Evolutionary conservation across 2,797 vertebrate species (phyloP).

Genomic region (Falco naumanni): DNA sequence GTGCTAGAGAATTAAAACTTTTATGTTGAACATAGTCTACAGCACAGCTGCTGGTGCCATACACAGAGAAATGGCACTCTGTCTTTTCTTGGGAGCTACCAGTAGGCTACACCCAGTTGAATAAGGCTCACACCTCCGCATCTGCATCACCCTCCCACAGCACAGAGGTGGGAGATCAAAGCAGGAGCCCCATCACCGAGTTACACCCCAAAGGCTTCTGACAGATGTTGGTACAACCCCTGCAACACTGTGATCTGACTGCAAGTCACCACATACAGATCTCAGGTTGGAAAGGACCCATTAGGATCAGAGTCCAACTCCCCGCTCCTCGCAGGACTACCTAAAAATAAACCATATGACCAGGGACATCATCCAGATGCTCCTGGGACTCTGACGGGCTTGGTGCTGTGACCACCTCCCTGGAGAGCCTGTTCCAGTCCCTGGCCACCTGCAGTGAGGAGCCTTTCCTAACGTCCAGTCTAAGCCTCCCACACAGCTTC

Average conservation of each 20-base stretch:
- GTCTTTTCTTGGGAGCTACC: background rate
- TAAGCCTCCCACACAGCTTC: too few relatives aligned
- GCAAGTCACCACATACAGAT: rapidly evolving
- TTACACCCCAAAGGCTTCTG: background rate
- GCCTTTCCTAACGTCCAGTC: too few relatives aligned
- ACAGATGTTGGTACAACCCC: too few relatives aligned
- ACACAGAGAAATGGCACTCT: rapidly evolving
- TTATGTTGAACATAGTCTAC: rapidly evolving
- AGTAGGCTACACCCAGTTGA: background rate
- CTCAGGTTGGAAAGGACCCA: too few relatives aligned
- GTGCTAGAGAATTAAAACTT: background rate
- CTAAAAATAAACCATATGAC: too few relatives aligned
- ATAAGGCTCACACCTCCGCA: background rate
- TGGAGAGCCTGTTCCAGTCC: too few relatives aligned
- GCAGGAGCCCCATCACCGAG: background rate
- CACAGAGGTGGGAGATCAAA: background rate
- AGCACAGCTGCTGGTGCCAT: background rate
- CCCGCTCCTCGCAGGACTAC: too few relatives aligned
- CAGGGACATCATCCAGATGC: too few relatives aligned
- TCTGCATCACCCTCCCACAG: background rate
- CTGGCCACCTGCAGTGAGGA: too few relatives aligned
- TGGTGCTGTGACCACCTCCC: too few relatives aligned
- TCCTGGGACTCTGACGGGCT: too few relatives aligned
- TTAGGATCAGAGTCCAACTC: too few relatives aligned
- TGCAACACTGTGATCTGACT: rapidly evolving